phyloP scores from a whole-genome alignment of 2,888 invertebrate genomes.

The Gibbula magus region DNA sequence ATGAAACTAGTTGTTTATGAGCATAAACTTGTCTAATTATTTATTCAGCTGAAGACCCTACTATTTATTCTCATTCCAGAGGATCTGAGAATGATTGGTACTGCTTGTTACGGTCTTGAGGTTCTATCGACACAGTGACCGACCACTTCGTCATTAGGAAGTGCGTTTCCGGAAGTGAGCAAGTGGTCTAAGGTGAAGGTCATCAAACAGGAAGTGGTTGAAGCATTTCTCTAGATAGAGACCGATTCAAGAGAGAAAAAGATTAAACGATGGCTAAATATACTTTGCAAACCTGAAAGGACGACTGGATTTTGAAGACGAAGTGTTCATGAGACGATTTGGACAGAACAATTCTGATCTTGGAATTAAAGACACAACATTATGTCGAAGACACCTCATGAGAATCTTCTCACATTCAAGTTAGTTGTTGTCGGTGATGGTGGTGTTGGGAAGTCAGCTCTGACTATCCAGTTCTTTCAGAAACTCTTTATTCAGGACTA shows the following conservation, averaged over 20 bases:
- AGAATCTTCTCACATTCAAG: slow-evolving; percentile 82
- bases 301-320: not conserved
- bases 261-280: not conserved
- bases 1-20: too few species aligned
- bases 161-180: slow-evolving; percentile 13
- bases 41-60: too few species aligned
- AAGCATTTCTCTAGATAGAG: not conserved
- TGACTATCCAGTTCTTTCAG: slow-evolving; percentile 94
- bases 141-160: not conserved
- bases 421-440: slow-evolving; percentile 95
- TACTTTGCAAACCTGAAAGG: not conserved
- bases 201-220: not conserved
- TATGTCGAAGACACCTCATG: slow-evolving; percentile 74
- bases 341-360: too few species aligned
- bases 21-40: too few species aligned
- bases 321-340: not conserved
- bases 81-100: too few species aligned
- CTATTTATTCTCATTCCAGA: too few species aligned
- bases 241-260: not conserved
- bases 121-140: too few species aligned
- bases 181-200: slow-evolving; percentile 1
- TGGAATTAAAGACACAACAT: not conserved
- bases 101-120: too few species aligned
- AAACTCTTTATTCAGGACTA: slow-evolving; percentile 95
- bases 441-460: slow-evolving; percentile 95